Evolutionary conservation across 2,797 vertebrate genomes (phyloP), one percentile per base, ranked within the genome.

Genomic region (Trichosurus vulpecula): DNA sequence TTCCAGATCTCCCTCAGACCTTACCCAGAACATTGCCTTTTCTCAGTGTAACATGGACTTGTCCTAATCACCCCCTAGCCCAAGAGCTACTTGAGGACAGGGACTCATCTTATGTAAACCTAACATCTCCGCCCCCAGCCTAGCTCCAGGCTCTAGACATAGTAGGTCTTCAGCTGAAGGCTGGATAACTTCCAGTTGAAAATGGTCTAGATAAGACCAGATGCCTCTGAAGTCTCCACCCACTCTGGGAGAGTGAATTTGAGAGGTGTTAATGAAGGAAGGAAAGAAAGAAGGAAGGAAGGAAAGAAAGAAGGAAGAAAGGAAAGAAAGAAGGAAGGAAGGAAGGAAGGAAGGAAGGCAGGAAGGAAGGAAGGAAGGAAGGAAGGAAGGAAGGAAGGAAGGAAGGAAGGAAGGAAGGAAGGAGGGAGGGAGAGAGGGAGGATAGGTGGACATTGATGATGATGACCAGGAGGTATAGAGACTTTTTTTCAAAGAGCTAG

Each of bases 251-350:
- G 58, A 35, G 31, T 12, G 31, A 61, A 61, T 66, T n/a, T 66
- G 14, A 35, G 8, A 74, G 31, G 14, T 16, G 14, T 74, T 97
- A 93, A 96, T 97, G 96, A 91, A 97, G 96, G 0, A 97, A 96
- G 51, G 0, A 0, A 87, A 51, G 0, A 30, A 90, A 92, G 91
- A 96, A 47, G 3, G 35, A 19, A 56, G 57, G 94, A 95, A 13
- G 93, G 6, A 96, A 54, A 94, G 95, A 81, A n/a, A 3, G 22
- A 95, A 66, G 92, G 97, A 95, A 93, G 41, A 90, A 57, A 53
- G 52, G 74, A 16, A 31, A 54, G 30, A 11, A 57, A 53, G 81
- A 31, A 87, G 41, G 74, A 51, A 57, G 6, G 66, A 3, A 66
- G 12, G 87, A 4, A 52, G 11, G 89, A 1, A 90, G 11, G 14